Evolutionary conservation across 1,140 invertebrate species (phyloP).

Genomic region (Drosophila micromelanica): DNA sequence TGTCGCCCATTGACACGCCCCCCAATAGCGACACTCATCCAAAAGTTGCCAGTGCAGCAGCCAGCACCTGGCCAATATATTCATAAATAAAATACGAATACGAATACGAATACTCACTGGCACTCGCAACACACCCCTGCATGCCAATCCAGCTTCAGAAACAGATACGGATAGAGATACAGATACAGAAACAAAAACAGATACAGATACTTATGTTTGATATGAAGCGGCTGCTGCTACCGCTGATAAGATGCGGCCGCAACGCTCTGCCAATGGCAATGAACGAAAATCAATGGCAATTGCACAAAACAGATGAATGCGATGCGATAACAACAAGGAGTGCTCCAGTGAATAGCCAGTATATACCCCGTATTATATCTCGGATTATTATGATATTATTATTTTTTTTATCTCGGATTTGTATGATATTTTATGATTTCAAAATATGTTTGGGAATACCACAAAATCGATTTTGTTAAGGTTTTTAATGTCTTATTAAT

Average conservation of each 20-base stretch:
- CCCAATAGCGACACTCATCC: slow-evolving; percentile 20
- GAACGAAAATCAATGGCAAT: slow-evolving; percentile 16
- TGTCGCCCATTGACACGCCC: slow-evolving; percentile 50
- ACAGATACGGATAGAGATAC: slow-evolving; percentile 6
- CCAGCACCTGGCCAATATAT: slow-evolving; percentile 26
- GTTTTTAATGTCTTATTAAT: no score
- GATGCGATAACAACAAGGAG: background rate
- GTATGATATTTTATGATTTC: no score
- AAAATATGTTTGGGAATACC: no score
- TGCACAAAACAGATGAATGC: slow-evolving; percentile 18
- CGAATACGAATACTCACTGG: slow-evolving; percentile 19
- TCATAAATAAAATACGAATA: slow-evolving; percentile 36
- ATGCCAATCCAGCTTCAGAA: background rate
- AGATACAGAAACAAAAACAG: slow-evolving; percentile 1
- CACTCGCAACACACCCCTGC: background rate
- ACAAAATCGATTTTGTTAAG: no score
- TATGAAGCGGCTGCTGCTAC: slow-evolving; percentile 4
- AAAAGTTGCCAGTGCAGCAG: slow-evolving; percentile 40
- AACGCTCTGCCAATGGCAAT: slow-evolving; percentile 1
- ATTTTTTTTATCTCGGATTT: no score
- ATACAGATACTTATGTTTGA: slow-evolving; percentile 1
- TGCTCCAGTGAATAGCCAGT: no score
- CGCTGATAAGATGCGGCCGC: slow-evolving; percentile 32
- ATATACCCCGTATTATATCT: no score
- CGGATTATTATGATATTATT: no score